phyloP scores from a whole-genome alignment of 2,888 invertebrate species.

The Tuta absoluta region DNA sequence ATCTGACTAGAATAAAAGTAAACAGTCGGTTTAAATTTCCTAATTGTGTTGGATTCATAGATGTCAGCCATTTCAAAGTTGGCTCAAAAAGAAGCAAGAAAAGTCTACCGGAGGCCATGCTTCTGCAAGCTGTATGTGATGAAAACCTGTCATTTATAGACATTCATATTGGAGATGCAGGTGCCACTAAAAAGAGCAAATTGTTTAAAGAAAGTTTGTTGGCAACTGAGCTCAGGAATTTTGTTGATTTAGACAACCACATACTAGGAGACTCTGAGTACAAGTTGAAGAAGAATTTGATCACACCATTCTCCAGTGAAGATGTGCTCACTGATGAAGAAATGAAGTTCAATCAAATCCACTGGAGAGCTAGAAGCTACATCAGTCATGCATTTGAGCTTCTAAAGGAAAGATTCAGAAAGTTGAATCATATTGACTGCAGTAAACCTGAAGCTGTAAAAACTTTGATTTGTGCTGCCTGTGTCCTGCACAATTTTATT shows the following conservation, averaged over 20 bases:
- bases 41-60: slow-evolving; percentile 74
- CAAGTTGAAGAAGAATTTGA: slow-evolving; percentile 63
- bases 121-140: slow-evolving; percentile 74
- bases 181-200: slow-evolving; percentile 60
- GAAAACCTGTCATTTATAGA: slow-evolving; percentile 68
- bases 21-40: slow-evolving; percentile 68
- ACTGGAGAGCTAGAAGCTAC: slow-evolving; percentile 65
- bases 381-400: slow-evolving; percentile 70
- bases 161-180: slow-evolving; percentile 62
- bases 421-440: slow-evolving; percentile 63
- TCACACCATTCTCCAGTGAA: slow-evolving; percentile 69
- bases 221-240: slow-evolving; percentile 59
- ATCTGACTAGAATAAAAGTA: slow-evolving; percentile 68
- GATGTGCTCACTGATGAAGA: slow-evolving; percentile 70
- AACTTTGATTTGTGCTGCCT: slow-evolving; percentile 60
- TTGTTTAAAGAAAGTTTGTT: slow-evolving; percentile 65
- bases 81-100: slow-evolving; percentile 57
- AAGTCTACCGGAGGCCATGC: slow-evolving; percentile 53
- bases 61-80: slow-evolving; percentile 65
- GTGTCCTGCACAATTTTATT: slow-evolving; percentile 72
- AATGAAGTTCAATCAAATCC: slow-evolving; percentile 73
- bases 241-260: slow-evolving; percentile 70
- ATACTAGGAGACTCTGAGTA: slow-evolving; percentile 69
- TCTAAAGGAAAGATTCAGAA: slow-evolving; percentile 64
- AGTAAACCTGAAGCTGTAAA: slow-evolving; percentile 57